Evolutionary conservation across 1,140 invertebrate species (phyloP).

Genomic region (Zophobas atratus): DNA sequence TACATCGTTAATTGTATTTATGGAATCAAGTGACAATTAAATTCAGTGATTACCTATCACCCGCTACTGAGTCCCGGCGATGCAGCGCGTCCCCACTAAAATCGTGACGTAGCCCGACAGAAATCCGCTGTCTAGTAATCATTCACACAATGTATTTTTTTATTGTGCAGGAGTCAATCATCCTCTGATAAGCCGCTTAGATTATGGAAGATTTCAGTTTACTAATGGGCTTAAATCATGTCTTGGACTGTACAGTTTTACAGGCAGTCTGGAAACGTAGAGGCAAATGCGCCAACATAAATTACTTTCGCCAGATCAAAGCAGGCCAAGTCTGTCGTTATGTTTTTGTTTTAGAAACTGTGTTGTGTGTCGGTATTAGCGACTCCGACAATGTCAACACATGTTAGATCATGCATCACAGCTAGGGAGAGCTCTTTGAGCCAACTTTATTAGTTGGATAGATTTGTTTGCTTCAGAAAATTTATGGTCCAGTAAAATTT

Average conservation of each 20-base stretch:
- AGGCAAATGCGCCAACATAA: conserved; percentile 60
- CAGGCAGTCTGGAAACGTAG: conserved; percentile 46
- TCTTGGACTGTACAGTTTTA: conserved; percentile 44
- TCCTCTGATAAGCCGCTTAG: not conserved
- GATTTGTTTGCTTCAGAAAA: conserved; percentile 61
- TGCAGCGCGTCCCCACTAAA: too few species aligned
- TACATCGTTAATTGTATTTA: too few species aligned
- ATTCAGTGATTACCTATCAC: too few species aligned
- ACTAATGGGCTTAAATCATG: not conserved
- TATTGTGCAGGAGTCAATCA: too few species aligned
- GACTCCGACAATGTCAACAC: conserved; percentile 63
- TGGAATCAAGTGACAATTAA: too few species aligned
- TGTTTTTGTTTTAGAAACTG: conserved; percentile 57
- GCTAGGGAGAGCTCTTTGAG: conserved; percentile 45
- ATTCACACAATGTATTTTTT: too few species aligned
- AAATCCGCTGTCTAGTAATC: too few species aligned
- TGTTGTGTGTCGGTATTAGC: conserved; percentile 50
- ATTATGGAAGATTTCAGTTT: conserved; percentile 5
- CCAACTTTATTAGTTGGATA: conserved; percentile 58
- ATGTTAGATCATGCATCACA: conserved; percentile 66
- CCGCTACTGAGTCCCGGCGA: too few species aligned
- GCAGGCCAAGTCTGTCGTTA: conserved; percentile 53
- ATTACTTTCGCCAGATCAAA: conserved; percentile 64
- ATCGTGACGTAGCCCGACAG: too few species aligned
- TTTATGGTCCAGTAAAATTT: conserved; percentile 62